These are phyloP conservation scores for Thera obeliscata DNA, from an alignment of 2,888 invertebrate genomes.

Conservation along the genomic window DNA sequence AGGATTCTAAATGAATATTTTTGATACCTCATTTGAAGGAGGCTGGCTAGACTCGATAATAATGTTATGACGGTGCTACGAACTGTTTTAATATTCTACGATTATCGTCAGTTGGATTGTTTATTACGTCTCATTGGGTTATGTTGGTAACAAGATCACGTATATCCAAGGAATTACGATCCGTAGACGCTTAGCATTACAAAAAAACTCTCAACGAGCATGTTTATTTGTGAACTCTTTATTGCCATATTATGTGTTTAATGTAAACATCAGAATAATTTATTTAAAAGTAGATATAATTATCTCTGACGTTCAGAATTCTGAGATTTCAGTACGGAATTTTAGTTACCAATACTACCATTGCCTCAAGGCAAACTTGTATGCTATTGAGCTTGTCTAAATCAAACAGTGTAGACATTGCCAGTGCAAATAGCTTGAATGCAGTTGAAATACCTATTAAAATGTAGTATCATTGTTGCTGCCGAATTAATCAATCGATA, in stretches of 20 bases:
- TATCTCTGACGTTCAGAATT: conserved; percentile 6
- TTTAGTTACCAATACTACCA: conserved; percentile 39
- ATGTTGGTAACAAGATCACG: neutral
- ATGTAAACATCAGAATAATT: conserved; percentile 6
- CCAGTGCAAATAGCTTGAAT: conserved; percentile 33
- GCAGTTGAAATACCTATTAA: conserved; percentile 31
- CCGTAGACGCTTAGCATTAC: neutral
- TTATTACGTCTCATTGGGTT: no score
- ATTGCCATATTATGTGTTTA: no score
- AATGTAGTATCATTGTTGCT: conserved; percentile 40
- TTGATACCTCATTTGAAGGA: conserved; percentile 37
- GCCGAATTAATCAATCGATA: conserved; percentile 39
- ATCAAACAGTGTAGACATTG: conserved; percentile 44
- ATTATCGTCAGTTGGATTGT: neutral
- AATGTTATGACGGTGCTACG: neutral
- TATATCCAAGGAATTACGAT: neutral
- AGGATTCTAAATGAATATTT: conserved; percentile 47
- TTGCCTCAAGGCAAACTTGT: conserved; percentile 60
- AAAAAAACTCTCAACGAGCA: conserved; percentile 14
- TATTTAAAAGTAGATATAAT: neutral
- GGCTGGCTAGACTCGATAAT: conserved; percentile 14
- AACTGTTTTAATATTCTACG: neutral
- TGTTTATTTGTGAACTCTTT: neutral
- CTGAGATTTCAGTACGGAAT: conserved; percentile 54
- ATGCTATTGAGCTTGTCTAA: conserved; percentile 48